These are phyloP conservation scores for Argyrosomus japonicus DNA, from an alignment of 2,113 vertebrate species.

Conservation along the genomic window DNA sequence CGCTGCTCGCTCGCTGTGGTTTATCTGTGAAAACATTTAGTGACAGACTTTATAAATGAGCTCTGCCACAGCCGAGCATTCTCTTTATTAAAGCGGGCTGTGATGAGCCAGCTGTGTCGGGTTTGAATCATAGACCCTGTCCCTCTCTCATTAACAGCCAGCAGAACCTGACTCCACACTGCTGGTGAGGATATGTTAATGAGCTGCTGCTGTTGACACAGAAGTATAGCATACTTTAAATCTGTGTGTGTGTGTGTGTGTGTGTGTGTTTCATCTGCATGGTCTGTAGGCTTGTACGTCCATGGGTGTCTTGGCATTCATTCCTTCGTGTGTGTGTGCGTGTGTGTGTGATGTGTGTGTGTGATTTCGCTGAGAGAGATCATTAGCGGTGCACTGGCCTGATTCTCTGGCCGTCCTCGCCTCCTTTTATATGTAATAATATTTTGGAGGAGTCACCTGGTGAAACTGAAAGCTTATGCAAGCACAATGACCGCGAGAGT, in stretches of 20 bases:
- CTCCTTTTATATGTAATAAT: slow-evolving; percentile 56
- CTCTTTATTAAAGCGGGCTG: slow-evolving; percentile 30
- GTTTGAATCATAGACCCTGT: slow-evolving; percentile 29
- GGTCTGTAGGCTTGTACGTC: neutral
- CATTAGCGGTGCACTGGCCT: slow-evolving; percentile 63
- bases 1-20: neutral
- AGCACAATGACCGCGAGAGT: slow-evolving; percentile 45
- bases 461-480: slow-evolving; percentile 62
- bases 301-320: neutral
- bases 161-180: slow-evolving; percentile 25
- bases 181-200: slow-evolving; percentile 14
- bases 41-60: slow-evolving; percentile 38
- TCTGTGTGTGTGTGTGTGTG: neutral
- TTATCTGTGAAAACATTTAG: slow-evolving; percentile 13
- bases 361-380: slow-evolving; percentile 50
- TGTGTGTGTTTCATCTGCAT: neutral
- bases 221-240: slow-evolving; percentile 14
- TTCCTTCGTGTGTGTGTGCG: neutral
- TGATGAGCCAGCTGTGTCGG: slow-evolving; percentile 47
- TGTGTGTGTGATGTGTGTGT: slow-evolving; percentile 2
- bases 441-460: slow-evolving; percentile 66
- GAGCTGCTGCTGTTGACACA: neutral
- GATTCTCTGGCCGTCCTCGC: slow-evolving; percentile 45
- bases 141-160: slow-evolving; percentile 51
- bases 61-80: slow-evolving; percentile 26